These are phyloP conservation scores for Hemithea aestivaria DNA, from an alignment of 2,888 invertebrate genomes.

Conservation along the genomic window DNA sequence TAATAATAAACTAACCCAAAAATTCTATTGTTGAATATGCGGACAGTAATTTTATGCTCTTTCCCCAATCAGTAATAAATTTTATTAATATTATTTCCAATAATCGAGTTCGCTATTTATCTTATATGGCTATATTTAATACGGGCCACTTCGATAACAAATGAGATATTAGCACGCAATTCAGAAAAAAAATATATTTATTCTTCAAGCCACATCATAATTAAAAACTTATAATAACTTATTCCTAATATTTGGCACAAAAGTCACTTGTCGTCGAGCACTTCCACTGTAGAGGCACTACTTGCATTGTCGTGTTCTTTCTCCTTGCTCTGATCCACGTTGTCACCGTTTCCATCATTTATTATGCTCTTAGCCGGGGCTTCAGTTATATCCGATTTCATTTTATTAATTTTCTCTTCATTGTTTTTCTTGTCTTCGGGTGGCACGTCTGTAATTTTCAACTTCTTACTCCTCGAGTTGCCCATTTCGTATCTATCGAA, in stretches of 20 bases:
- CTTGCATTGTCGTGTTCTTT: constrained; percentile 64
- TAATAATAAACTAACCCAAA: too few relatives aligned
- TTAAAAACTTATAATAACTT: too few relatives aligned
- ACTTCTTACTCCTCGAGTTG: constrained; percentile 65
- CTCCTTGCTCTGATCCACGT: constrained; percentile 39
- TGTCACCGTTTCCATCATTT: constrained; percentile 32
- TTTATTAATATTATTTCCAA: too few relatives aligned
- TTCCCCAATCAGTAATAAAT: too few relatives aligned
- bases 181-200: too few relatives aligned
- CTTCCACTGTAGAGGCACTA: constrained; percentile 72
- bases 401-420: constrained; percentile 53
- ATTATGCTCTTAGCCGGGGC: constrained; percentile 15
- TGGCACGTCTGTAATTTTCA: constrained; percentile 57
- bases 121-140: too few relatives aligned
- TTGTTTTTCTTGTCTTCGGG: constrained; percentile 37
- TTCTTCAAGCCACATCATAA: background rate
- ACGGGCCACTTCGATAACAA: too few relatives aligned
- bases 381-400: constrained; percentile 55
- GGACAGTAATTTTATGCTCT: too few relatives aligned
- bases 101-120: too few relatives aligned
- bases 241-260: constrained; percentile 15
- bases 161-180: too few relatives aligned
- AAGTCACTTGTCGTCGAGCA: constrained; percentile 65
- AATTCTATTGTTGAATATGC: too few relatives aligned
- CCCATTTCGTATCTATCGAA: constrained; percentile 56